These are phyloP conservation scores for Daboia siamensis DNA, from an alignment of 2,113 vertebrate species.

Conservation along the genomic window DNA sequence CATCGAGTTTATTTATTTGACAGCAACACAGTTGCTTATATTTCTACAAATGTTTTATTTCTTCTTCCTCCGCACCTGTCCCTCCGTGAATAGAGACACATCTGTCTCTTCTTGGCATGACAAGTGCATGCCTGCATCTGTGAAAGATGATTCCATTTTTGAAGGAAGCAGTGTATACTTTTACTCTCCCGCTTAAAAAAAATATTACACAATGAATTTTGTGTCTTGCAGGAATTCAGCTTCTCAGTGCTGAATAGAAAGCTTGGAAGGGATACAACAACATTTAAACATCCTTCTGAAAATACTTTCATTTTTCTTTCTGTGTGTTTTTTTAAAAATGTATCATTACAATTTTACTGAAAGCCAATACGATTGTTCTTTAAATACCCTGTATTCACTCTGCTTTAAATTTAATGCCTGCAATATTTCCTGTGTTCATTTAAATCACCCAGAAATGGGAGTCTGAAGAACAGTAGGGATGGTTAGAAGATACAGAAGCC, in stretches of 20 bases:
- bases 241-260: conserved; percentile 66
- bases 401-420: conserved; percentile 38
- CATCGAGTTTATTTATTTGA: conserved; percentile 81
- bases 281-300: conserved; percentile 53
- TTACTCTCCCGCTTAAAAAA: conserved; percentile 69
- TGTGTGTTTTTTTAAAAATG: neutral
- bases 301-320: conserved; percentile 4
- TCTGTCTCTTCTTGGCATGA: conserved; percentile 86
- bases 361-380: conserved; percentile 24
- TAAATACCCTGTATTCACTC: neutral
- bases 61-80: conserved; percentile 83
- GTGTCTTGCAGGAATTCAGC: conserved; percentile 65
- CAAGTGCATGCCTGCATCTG: conserved; percentile 80
- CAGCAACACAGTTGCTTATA: conserved; percentile 78
- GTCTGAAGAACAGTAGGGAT: neutral
- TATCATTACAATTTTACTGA: conserved; percentile 26
- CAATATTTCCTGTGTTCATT: neutral
- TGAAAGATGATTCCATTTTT: conserved; percentile 78
- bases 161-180: conserved; percentile 76
- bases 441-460: conserved; percentile 36
- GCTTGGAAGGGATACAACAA: conserved; percentile 62
- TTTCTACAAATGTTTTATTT: conserved; percentile 85
- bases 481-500: neutral
- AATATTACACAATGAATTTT: conserved; percentile 73
- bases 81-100: conserved; percentile 81